Evolutionary conservation across 1,140 invertebrate genomes (phyloP).

Genomic region (Stratiolaelaps scimitus): DNA sequence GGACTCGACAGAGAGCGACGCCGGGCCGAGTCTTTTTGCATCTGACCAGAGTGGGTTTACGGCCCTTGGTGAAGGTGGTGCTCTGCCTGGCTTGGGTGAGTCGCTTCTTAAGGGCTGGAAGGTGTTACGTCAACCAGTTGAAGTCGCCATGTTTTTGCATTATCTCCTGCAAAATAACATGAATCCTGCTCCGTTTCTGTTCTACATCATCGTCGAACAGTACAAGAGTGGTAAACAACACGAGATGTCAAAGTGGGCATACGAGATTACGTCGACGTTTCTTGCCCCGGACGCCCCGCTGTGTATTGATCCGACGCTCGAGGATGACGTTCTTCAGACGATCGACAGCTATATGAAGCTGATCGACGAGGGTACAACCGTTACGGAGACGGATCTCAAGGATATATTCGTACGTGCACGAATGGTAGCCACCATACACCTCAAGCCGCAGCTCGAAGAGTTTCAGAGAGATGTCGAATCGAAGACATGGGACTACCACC

Average conservation of each 20-base stretch:
- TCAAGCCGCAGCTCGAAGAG: constrained; percentile 30
- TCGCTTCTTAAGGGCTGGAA: constrained; percentile 45
- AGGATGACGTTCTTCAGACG: constrained; percentile 29
- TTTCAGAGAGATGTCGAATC: constrained; percentile 29
- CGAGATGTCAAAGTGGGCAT: constrained; percentile 89
- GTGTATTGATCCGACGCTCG: constrained; percentile 22
- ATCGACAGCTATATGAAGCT: constrained; percentile 19
- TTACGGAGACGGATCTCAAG: constrained; percentile 18
- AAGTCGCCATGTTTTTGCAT: constrained; percentile 75
- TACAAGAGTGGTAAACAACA: constrained; percentile 71
- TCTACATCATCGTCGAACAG: constrained; percentile 71
- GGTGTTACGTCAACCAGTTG: constrained; percentile 51
- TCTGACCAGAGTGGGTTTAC: constrained; percentile 6
- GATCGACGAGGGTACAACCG: constrained; percentile 25
- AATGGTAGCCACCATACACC: constrained; percentile 8
- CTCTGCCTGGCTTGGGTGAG: constrained; percentile 7
- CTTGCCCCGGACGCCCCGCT: constrained; percentile 52
- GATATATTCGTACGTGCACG: constrained; percentile 28
- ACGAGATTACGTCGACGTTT: constrained; percentile 94
- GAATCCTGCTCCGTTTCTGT: constrained; percentile 48
- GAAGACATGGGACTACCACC: constrained; percentile 5
- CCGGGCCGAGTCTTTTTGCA: background rate
- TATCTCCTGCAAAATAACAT: constrained; percentile 64
- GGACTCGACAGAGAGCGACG: constrained; percentile 16
- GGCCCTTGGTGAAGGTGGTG: constrained; percentile 18